Evolutionary conservation across 2,888 invertebrate species (phyloP).

Genomic region (Zhengitettix transpicula): DNA sequence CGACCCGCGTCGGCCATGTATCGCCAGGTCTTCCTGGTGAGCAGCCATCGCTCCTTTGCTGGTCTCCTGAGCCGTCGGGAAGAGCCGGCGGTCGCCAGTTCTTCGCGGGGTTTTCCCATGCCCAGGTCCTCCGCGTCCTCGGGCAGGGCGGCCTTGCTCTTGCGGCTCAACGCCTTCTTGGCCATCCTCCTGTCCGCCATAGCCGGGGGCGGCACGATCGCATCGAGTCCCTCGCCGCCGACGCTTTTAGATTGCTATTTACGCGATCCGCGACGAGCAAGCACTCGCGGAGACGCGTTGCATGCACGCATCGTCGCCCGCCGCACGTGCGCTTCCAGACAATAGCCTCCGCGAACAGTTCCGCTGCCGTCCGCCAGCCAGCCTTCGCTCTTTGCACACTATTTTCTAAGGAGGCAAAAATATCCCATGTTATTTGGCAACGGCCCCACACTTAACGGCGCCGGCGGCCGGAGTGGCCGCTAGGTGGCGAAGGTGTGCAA

Average conservation of each 20-base stretch:
- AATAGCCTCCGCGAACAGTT: no score
- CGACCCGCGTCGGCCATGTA: conserved; percentile 86
- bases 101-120: background rate
- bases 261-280: background rate
- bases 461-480: background rate
- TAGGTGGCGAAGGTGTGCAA: background rate
- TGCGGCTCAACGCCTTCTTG: background rate
- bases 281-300: background rate
- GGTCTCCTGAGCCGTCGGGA: conserved; percentile 30
- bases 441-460: background rate
- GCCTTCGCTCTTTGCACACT: background rate
- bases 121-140: background rate
- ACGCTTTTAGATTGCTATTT: background rate
- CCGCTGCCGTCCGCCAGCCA: background rate
- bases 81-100: background rate
- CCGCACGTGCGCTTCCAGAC: no score
- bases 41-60: conserved; percentile 64
- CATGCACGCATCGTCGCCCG: no score
- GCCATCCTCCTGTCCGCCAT: background rate
- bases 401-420: conserved; percentile 1
- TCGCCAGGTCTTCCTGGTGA: conserved; percentile 78
- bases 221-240: background rate
- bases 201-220: background rate
- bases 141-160: background rate
- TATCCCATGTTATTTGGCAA: conserved; percentile 1